Evolutionary conservation across 2,113 vertebrate species (phyloP).

Genomic region (Cyphomyrus plagiostoma): DNA sequence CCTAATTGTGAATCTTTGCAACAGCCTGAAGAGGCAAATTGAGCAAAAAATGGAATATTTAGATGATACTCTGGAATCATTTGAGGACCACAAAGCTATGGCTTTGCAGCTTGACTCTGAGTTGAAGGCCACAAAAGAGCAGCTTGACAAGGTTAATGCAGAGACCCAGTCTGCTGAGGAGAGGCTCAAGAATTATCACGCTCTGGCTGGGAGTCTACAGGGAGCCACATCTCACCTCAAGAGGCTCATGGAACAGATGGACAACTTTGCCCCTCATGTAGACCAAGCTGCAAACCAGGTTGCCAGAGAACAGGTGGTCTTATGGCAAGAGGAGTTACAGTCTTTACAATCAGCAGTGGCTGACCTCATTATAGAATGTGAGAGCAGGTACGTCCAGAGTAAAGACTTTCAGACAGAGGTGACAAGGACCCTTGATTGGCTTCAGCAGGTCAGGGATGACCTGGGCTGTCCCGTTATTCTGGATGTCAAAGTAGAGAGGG

Average conservation of each 20-base stretch:
- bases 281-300: constrained; percentile 66
- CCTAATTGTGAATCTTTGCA: constrained; percentile 66
- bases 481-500: constrained; percentile 76
- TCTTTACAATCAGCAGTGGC: constrained; percentile 69
- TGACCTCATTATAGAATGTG: constrained; percentile 77
- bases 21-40: constrained; percentile 70
- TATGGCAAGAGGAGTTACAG: constrained; percentile 82
- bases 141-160: constrained; percentile 73
- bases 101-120: constrained; percentile 71
- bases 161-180: constrained; percentile 86
- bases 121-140: constrained; percentile 66
- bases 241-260: constrained; percentile 74
- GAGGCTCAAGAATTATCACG: constrained; percentile 82
- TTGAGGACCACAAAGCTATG: constrained; percentile 74
- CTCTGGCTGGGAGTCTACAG: constrained; percentile 79
- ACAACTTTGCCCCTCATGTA: constrained; percentile 71
- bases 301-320: constrained; percentile 64
- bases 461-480: constrained; percentile 67
- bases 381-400: constrained; percentile 70
- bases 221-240: constrained; percentile 75
- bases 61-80: constrained; percentile 73
- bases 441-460: constrained; percentile 74
- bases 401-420: constrained; percentile 92
- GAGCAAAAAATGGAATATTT: constrained; percentile 73
- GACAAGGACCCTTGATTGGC: constrained; percentile 78